Percentiles rank a stretch among this genome's conserved stretches.
Evolutionary conservation across 2,888 invertebrate species (phyloP).

Genomic region (Leptinotarsa haldemani): DNA sequence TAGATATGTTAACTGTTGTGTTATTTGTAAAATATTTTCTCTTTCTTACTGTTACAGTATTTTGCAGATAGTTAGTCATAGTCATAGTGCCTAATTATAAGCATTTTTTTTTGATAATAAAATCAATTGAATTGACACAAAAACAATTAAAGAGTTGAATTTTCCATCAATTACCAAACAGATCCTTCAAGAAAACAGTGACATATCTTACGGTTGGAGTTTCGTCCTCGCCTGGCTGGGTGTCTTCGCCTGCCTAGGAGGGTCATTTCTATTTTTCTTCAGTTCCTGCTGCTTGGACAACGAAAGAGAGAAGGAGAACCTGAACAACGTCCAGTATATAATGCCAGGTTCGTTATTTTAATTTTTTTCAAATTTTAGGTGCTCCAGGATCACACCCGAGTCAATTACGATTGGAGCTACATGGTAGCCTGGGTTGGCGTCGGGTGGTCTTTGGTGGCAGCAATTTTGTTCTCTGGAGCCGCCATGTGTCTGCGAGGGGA

Average conservation of each 20-base stretch:
- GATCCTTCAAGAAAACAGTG: conserved; percentile 80
- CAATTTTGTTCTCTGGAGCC: conserved; percentile 92
- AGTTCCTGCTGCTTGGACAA: conserved; percentile 82
- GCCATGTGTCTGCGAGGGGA: conserved; percentile 95
- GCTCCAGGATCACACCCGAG: conserved; percentile 85
- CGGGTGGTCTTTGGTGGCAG: conserved; percentile 89
- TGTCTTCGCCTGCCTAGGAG: conserved; percentile 79
- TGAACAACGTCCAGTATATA: conserved; percentile 87
- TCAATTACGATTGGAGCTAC: conserved; percentile 96
- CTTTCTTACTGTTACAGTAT: no score
- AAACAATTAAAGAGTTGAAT: no score
- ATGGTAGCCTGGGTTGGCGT: conserved; percentile 97
- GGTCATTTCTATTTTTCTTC: conserved; percentile 82
- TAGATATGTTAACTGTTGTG: no score
- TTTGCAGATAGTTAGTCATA: no score
- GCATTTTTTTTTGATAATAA: no score
- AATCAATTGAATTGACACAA: no score
- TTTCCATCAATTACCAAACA: conserved; percentile 53
- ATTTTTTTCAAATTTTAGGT: conserved; percentile 70
- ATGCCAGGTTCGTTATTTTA: conserved; percentile 78
- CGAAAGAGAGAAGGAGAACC: conserved; percentile 79
- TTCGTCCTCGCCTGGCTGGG: conserved; percentile 88
- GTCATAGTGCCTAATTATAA: no score
- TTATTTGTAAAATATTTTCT: no score
- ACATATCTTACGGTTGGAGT: conserved; percentile 86